A percentile compares a stretch with the other conserved stretches of the same genome.
phyloP scores from a whole-genome alignment of 2,888 invertebrate species.

The Drosophila kambysellisi region DNA sequence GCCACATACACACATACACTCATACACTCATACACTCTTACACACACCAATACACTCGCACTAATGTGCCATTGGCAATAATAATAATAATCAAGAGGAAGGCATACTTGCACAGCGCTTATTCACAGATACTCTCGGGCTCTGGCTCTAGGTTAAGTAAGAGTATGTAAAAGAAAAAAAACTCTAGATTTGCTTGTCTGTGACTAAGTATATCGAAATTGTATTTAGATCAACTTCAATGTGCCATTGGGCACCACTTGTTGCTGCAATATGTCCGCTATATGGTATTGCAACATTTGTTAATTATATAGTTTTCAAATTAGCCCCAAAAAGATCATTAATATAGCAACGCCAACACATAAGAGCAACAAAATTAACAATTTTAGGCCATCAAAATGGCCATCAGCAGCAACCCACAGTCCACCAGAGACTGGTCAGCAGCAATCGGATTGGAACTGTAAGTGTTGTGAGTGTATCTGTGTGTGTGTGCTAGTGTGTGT shows the following conservation, averaged over 20 bases:
- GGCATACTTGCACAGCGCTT: slow-evolving; percentile 41
- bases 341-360: slow-evolving; percentile 62
- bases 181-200: neutral
- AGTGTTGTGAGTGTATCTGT: neutral
- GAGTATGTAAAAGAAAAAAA: slow-evolving; percentile 9
- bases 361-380: slow-evolving; percentile 16
- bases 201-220: slow-evolving; percentile 7
- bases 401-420: slow-evolving; percentile 43
- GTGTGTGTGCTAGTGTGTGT: slow-evolving; percentile 13
- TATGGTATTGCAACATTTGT: slow-evolving; percentile 21
- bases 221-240: slow-evolving; percentile 25
- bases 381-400: slow-evolving; percentile 63
- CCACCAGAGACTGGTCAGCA: slow-evolving; percentile 36
- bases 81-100: slow-evolving; percentile 59
- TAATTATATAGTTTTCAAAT: slow-evolving; percentile 48
- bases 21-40: slow-evolving; percentile 15
- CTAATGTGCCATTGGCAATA: slow-evolving; percentile 74
- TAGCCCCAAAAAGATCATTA: slow-evolving; percentile 56
- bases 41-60: slow-evolving; percentile 15
- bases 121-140: slow-evolving; percentile 44
- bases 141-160: slow-evolving; percentile 27
- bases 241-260: slow-evolving; percentile 38
- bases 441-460: slow-evolving; percentile 25
- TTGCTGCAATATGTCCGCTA: slow-evolving; percentile 28
- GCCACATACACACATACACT: slow-evolving; percentile 22